Evolutionary conservation across 2,797 vertebrate species (phyloP), one percentile per base, ranked within the genome.

Genomic region (Trachurus trachurus): DNA sequence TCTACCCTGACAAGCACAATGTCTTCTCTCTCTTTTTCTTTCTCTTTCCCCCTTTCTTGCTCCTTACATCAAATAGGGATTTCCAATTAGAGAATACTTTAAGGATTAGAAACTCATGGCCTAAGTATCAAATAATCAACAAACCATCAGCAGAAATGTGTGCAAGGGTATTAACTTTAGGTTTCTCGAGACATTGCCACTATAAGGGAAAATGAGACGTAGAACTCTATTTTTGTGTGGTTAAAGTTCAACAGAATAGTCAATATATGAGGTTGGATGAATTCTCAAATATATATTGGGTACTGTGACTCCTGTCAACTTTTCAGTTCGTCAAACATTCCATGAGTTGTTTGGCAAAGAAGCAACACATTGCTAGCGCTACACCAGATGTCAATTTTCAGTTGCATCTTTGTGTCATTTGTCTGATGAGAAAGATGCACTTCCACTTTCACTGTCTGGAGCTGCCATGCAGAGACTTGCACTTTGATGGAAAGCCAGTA

Each of bases 81-180:
- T 83, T 85, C 80, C 76, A 88, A 90, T 90, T 81, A 88, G 73
- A 47, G 65, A 61, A 77, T 86, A 81, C 88, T 91, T 87, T 21
- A 74, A 65, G 71, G 76, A 86, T 88, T 86, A 82, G 56, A 83
- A 80, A 78, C 83, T 17, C 54, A 57, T 78, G 71, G 67, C 60
- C 39, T 68, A 69, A n/a, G 62, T 85, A 79, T 82, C 54, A 85
- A 76, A 71, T 86, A 83, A 92, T 92, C 88, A 90, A 81, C 53
- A 17, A 76, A 84, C 65, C 74, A 45, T 64, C 78, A 52, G 72
- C 63, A 53, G 81, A 7, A 60, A 65, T 68, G 56, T 71, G 71
- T 59, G 54, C 21, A 66, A 63, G 60, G 78, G 53, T 62, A 64
- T 80, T 60, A 67, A 66, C 60, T 63, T 59, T 56, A 73, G n/a